Percentiles rank a stretch among this genome's conserved stretches.
These are phyloP conservation scores for Coremacera marginata DNA, from an alignment of 2,888 invertebrate species.

Conservation along the genomic window DNA sequence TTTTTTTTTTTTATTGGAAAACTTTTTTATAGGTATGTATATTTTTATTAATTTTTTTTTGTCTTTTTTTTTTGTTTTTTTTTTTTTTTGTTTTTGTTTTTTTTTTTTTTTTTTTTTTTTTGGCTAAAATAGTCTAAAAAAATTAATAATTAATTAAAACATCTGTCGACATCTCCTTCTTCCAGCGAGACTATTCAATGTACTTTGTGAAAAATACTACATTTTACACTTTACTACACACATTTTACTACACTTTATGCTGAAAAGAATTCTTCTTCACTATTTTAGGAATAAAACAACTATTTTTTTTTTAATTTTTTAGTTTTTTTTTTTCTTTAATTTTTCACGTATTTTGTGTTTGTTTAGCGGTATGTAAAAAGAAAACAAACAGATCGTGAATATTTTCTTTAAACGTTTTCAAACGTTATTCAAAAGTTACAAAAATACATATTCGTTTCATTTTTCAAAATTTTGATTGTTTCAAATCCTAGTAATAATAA, in stretches of 20 bases:
- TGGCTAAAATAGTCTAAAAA: too few relatives aligned
- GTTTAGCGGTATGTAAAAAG: neutral
- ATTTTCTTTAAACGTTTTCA: constrained; percentile 16
- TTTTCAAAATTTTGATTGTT: constrained; percentile 8
- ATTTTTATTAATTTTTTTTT: too few relatives aligned
- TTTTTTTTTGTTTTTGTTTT: constrained; percentile 17
- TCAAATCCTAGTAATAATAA: neutral
- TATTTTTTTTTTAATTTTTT: neutral
- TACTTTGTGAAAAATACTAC: too few relatives aligned
- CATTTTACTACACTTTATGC: too few relatives aligned
- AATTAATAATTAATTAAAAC: too few relatives aligned
- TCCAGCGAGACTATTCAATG: too few relatives aligned
- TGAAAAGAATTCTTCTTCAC: neutral
- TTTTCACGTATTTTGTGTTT: neutral
- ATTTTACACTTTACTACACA: too few relatives aligned
- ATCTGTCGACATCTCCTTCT: too few relatives aligned
- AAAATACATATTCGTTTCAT: constrained; percentile 53
- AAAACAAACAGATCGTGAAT: neutral
- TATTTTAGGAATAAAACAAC: constrained; percentile 5
- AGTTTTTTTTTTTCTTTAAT: constrained; percentile 19
- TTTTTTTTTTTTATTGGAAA: constrained; percentile 47
- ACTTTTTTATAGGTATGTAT: too few relatives aligned
- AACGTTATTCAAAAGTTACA: constrained; percentile 48
- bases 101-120: too few relatives aligned
- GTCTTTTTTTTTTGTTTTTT: constrained; percentile 44